Base-by-base conservation (phyloP, 2,797 vertebrate genomes). In the Ceryle rudis region DNA sequence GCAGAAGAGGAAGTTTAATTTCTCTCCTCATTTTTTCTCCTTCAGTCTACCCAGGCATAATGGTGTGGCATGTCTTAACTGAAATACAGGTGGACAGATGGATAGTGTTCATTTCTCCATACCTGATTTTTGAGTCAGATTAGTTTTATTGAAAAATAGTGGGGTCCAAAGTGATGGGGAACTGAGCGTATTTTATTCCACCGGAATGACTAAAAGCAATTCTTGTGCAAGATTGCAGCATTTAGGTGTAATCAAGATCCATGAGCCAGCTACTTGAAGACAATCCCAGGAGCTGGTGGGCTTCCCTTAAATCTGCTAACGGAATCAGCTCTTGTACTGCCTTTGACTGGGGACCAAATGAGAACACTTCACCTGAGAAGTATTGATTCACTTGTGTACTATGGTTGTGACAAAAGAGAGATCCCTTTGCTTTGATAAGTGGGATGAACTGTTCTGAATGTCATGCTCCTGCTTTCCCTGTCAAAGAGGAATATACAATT, bases 261-360 rank as follows among this genome's bases (percentile, higher is more conserved):
- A 13, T 35, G 54, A 65, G 22, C 35, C 51, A 88, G 9, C 26
- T 62, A 31, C 69, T 42, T 69, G 52, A 81, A 88, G 69, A 64
- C 14, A 77, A n/a, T 37, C 41, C 35, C 1, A 0, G 0, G 57
- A 78, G 16, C 75, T 64, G 33, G 33, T 4, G 2, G 41, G 44
- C 44, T 88, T 81, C 55, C 35, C 20, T 87, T 29, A 73, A 82
- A 80, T 66, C 52, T 88, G 13, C 28, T 69, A 74, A 75, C 17
- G 14, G 75, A 83, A 88, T 86, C 86, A 86, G 35, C 5, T 80
- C 39, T 71, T 8, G 3, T n/a, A 39, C 47, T 57, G 52, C 49
- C 28, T 91, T 90, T 95, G 60, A 26, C 1, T 11, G 57, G 9
- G n/a, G 3, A 66, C 22, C 41, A 67, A 71, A 81, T 15, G 26